Evolutionary conservation across 1,140 invertebrate species (phyloP), one percentile per base, ranked within the genome.

Genomic region (Zelostemma sp.): DNA sequence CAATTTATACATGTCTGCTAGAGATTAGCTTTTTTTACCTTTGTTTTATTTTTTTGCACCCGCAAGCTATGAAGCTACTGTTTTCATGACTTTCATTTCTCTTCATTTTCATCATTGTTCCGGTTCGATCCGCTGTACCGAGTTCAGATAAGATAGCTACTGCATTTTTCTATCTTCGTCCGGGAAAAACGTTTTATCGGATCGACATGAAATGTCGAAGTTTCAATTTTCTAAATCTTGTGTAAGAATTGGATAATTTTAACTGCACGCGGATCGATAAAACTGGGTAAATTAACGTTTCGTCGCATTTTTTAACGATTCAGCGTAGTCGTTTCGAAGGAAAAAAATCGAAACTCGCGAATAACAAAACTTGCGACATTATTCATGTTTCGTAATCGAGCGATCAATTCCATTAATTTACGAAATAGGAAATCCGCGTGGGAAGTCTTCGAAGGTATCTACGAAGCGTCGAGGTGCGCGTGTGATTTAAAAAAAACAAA

Each of bases 401-500:
- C n/a, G n/a, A n/a, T n/a, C n/a, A n/a, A n/a, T n/a, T n/a, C n/a
- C n/a, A n/a, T n/a, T n/a, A n/a, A n/a, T n/a, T n/a, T n/a, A 48
- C 25, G 12, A 19, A n/a, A 14, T 31, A n/a, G n/a, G n/a, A 15
- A 31, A 48, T 38, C 14, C 14, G 14, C 14, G 14, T 9, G 21
- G 43, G 8, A 46, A 19, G 43, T 19, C 8, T 18, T 38, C 14
- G 14, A 11, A 38, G 35, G n/a, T n/a, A n/a, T n/a, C 14, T 46
- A 46, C 3, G 43, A 46, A 19, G 21, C 43, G 59, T 64, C 28
- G 64, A 40, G 59, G 25, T 68, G 6, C 15, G 45, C 19, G 57
- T 53, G 54, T 45, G 54, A 47, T 17, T 38, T n/a, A n/a, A 70
- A 64, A 18, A 49, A 40, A 25, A 57, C 45, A 58, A 58, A 73